phyloP scores from a whole-genome alignment of 2,888 invertebrate species.

The Pogonocherus hispidulus region DNA sequence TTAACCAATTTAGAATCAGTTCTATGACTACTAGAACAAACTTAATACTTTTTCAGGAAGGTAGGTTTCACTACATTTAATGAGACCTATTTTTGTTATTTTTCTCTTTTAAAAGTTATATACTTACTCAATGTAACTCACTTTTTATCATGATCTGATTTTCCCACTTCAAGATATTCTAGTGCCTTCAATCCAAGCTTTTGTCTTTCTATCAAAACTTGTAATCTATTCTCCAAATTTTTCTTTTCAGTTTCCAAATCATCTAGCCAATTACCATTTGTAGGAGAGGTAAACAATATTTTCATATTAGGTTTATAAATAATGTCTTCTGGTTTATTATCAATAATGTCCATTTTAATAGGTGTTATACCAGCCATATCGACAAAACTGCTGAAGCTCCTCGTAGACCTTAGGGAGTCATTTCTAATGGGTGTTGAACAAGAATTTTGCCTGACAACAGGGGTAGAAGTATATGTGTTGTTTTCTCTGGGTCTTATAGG shows the following conservation, averaged over 20 bases:
- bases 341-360: slow-evolving; percentile 1
- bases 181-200: slow-evolving; percentile 35
- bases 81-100: too few species aligned
- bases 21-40: too few species aligned
- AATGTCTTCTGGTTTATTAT: background rate
- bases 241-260: slow-evolving; percentile 54
- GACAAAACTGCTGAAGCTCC: slow-evolving; percentile 14
- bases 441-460: slow-evolving; percentile 27
- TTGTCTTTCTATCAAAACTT: slow-evolving; percentile 45
- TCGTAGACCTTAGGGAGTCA: background rate
- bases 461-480: slow-evolving; percentile 38
- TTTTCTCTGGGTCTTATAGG: slow-evolving; percentile 38
- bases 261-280: slow-evolving; percentile 47
- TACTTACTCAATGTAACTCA: too few species aligned
- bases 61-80: too few species aligned
- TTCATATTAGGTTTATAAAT: background rate
- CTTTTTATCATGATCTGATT: slow-evolving; percentile 33
- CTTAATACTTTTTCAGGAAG: too few species aligned
- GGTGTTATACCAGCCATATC: slow-evolving; percentile 8
- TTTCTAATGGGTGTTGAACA: slow-evolving; percentile 6
- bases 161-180: slow-evolving; percentile 28
- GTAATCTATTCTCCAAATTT: slow-evolving; percentile 58
- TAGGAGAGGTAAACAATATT: slow-evolving; percentile 34
- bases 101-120: too few species aligned
- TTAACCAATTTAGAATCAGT: too few species aligned